Conservation (phyloP, 2,113 vertebrate genomes). For the Chaenocephalus aceratus region DNA sequence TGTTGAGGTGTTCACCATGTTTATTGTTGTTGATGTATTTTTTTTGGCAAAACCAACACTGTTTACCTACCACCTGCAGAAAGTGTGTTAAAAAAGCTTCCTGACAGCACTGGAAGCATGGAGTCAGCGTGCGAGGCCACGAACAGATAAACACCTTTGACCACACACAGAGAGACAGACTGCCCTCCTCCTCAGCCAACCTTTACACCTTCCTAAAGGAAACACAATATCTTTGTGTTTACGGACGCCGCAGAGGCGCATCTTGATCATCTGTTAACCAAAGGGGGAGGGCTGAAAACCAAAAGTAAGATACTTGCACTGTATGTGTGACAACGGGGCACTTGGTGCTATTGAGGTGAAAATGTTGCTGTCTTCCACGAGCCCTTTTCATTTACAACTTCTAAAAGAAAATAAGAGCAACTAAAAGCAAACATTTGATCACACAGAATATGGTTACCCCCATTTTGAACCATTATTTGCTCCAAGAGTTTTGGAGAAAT, state of each 20-base stretch:
- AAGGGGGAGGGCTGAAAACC: conserved; percentile 63
- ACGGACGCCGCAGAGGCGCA: not conserved
- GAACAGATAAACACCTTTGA: conserved; percentile 18
- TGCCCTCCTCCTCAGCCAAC: conserved; percentile 38
- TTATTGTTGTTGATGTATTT: conserved; percentile 46
- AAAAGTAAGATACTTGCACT: conserved; percentile 69
- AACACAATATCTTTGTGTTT: conserved; percentile 43
- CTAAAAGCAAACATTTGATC: not conserved
- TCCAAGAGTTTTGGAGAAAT: conserved; percentile 11
- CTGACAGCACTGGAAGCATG: conserved; percentile 32
- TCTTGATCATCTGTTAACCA: conserved; percentile 28
- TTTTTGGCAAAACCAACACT: conserved; percentile 43
- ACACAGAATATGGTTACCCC: not conserved
- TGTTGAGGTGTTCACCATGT: conserved; percentile 66
- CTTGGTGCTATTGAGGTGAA: conserved; percentile 38
- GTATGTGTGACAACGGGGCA: conserved; percentile 51
- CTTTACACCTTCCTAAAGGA: conserved; percentile 40
- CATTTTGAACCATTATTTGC: not conserved
- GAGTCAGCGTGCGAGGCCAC: conserved; percentile 31
- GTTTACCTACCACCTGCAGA: conserved; percentile 45
- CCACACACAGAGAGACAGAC: conserved; percentile 30
- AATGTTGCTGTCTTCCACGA: conserved; percentile 19
- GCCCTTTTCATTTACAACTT: conserved; percentile 18
- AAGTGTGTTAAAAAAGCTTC: conserved; percentile 42
- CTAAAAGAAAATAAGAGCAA: conserved; percentile 22